Evolutionary conservation across 2,888 invertebrate species (phyloP), one percentile per base, ranked within the genome.

Genomic region (Miltochrista miniata): DNA sequence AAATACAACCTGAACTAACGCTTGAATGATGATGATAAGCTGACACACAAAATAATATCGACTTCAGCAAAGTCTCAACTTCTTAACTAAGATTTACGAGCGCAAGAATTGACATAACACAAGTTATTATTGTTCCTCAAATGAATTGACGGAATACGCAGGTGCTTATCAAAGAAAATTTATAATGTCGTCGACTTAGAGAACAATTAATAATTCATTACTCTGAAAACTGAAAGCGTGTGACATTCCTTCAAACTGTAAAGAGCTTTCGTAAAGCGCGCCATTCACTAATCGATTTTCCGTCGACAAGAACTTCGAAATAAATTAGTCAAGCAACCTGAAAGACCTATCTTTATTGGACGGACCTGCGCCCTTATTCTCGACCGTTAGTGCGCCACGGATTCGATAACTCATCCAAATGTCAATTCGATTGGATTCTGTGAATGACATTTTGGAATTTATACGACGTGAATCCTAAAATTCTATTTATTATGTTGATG

Each of bases 141-240:
- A 30, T 1, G 34, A 55, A 31, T 54, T 36, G 18, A n/a, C 15
- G n/a, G 30, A 45, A 46, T 42, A 36, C 40, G 47, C 60, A 54
- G 43, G 42, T 64, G 55, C 35, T 51, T 49, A 35, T 50, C 48
- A 51, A 59, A 61, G 40, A 54, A 58, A 54, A 56, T 39, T 52
- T 51, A 45, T 41, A 51, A 38, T 44, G 48, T 36, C 14, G 15
- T 24, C 41, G 54, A 44, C 44, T 44, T 43, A 24, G 5, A 24
- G 49, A 62, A 59, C 60, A 68, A 67, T 65, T 69, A 61, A 56
- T 63, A 63, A 71, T 70, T 70, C 69, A 70, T 70, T 70, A 61
- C 44, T 30, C 45, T 33, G 45, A 48, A 31, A 54, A 43, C 47
- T 41, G 49, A 46, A 51, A 49, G 64, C 54, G 47, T 34, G 58